Percentiles rank a stretch among this genome's conserved stretches.
phyloP scores from a whole-genome alignment of 2,888 invertebrate species.

The Lysandra bellargus region DNA sequence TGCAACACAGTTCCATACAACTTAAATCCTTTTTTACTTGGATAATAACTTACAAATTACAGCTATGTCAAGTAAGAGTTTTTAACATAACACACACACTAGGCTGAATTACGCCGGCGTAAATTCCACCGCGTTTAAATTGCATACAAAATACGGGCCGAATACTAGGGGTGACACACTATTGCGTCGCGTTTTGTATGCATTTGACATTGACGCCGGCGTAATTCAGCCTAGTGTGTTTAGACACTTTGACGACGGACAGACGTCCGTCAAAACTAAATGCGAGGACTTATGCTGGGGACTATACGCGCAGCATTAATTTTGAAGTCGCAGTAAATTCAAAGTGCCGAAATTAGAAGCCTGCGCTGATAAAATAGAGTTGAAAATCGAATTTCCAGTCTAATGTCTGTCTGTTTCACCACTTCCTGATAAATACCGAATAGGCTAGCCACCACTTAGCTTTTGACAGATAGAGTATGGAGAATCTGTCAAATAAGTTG shows the following conservation, averaged over 20 bases:
- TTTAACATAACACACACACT: not conserved
- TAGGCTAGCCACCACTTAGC: too few species aligned
- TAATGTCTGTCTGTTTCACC: not conserved
- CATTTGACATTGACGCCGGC: too few species aligned
- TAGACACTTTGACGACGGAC: not conserved
- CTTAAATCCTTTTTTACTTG: conserved; percentile 16
- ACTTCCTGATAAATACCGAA: too few species aligned
- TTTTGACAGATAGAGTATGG: too few species aligned
- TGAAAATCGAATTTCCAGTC: not conserved
- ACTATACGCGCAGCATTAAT: not conserved
- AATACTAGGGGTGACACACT: too few species aligned
- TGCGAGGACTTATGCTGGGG: conserved; percentile 64
- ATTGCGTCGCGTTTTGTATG: too few species aligned
- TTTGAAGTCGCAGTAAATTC: not conserved
- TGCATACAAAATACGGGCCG: too few species aligned
- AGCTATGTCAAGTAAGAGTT: conserved; percentile 14
- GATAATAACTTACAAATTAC: conserved; percentile 19
- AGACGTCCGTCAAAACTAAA: conserved; percentile 44
- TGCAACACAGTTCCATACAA: conserved; percentile 21
- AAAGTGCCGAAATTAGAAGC: not conserved
- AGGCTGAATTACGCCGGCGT: too few species aligned
- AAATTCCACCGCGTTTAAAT: too few species aligned
- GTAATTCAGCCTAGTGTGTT: too few species aligned
- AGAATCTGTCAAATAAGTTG: too few species aligned
- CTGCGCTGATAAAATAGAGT: not conserved